These are phyloP conservation scores for Pygoscelis antarcticus DNA, from an alignment of 2,113 vertebrate genomes.

Conservation along the genomic window DNA sequence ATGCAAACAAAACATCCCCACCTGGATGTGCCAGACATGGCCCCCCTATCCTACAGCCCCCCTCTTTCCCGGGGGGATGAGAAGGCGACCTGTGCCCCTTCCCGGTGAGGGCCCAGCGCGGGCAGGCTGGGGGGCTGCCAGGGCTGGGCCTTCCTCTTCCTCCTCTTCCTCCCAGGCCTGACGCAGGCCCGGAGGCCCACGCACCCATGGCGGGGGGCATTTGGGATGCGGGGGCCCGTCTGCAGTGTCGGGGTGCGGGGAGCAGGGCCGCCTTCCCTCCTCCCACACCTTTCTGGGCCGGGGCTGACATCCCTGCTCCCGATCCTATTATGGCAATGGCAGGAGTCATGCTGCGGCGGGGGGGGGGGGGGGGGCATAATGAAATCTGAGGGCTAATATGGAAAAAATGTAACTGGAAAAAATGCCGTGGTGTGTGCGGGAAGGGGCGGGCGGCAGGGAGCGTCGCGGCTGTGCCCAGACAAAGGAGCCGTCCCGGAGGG, in stretches of 20 bases:
- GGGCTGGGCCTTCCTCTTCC: background rate
- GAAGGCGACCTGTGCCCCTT: background rate
- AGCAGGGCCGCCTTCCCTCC: background rate
- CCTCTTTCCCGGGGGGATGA: accelerated
- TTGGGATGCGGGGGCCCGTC: background rate
- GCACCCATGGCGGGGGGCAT: accelerated
- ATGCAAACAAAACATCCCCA: background rate
- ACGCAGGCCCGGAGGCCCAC: background rate
- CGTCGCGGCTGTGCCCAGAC: too few relatives aligned
- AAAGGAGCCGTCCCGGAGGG: too few relatives aligned
- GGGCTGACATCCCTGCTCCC: slow-evolving; percentile 19
- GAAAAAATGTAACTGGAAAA: too few relatives aligned
- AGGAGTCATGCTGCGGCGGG: too few relatives aligned
- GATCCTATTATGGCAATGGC: slow-evolving; percentile 63
- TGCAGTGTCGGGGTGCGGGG: background rate
- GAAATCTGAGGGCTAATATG: too few relatives aligned
- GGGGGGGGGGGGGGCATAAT: too few relatives aligned
- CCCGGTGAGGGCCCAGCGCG: accelerated
- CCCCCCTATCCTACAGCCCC: too few relatives aligned
- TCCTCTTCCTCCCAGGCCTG: background rate
- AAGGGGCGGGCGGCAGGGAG: too few relatives aligned
- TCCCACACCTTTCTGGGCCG: background rate
- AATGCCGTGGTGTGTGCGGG: too few relatives aligned
- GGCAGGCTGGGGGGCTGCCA: background rate
- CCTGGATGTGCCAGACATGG: accelerated